Base-by-base conservation (phyloP, 2,888 invertebrate species). In the Buathra laborator region DNA sequence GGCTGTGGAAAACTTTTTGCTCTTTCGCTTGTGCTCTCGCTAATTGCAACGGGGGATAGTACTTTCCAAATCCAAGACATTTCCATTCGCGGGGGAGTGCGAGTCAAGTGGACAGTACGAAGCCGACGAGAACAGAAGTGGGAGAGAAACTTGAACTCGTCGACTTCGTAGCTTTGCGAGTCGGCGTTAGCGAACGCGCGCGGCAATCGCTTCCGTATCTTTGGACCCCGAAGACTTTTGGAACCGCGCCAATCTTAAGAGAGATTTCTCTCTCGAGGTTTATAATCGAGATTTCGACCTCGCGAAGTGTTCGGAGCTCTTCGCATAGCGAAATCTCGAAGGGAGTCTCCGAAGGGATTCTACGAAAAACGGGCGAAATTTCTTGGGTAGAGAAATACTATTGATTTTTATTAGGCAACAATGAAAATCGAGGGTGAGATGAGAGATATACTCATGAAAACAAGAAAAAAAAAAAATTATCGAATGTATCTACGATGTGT, bases 231-330 rank as follows among this genome's bases (percentile, higher is more conserved):
- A 77, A 70, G 56, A 75, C 32, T 56, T 37, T 72, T 83, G 79
- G 85, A 79, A 51, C 44, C 62, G 46, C 24, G 79, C 85, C 80
- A 80, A 53, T 71, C 51, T 76, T 43, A 53, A 68, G 76, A 85
- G 37, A 37, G 37, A 37, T 37, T 37, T 7, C 16, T 83, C 16
- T 83, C 83, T 76, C 76, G 67, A 19, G 76, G 51, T 80, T 83
- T 68, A 80, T 68, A 80, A 85, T 85, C 83, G 83, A 67, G 67
- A 85, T 80, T 80, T 76, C 83, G 71, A 83, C 83, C 82, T 72
- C 67, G 24, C 53, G 71, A 51, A 82, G 70, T 46, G 71, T 44
- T 51, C 46, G 72, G 32, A 24, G 43, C 24, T 64, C 51, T 29
- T 37, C 37, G 46, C 56, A 37, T 71, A 71, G 76, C 76, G 81